These are phyloP conservation scores for Anguilla megastoma DNA, from an alignment of 2,797 vertebrate genomes.

Conservation along the genomic window DNA sequence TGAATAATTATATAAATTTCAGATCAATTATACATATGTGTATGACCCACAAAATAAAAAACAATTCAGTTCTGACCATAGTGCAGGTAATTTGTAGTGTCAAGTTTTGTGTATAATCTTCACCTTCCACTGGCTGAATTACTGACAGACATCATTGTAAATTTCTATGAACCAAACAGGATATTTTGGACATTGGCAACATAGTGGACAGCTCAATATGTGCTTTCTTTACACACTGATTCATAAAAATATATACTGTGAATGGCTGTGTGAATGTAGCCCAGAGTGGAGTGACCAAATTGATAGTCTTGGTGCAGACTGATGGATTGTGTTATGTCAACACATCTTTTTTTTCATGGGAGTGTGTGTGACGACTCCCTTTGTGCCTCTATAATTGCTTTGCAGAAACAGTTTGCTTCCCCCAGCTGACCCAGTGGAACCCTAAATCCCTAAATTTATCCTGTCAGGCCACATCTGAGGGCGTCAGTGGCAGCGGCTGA, in stretches of 20 bases:
- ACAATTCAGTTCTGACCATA: neutral
- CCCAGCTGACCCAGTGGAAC: slow-evolving; percentile 63
- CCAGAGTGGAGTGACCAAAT: neutral
- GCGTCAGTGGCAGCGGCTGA: slow-evolving; percentile 52
- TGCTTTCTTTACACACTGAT: slow-evolving; percentile 30
- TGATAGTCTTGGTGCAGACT: neutral
- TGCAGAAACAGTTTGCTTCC: slow-evolving; percentile 57
- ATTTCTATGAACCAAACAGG: neutral
- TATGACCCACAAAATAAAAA: neutral
- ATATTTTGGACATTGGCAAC: neutral
- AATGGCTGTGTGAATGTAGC: neutral
- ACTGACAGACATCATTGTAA: neutral
- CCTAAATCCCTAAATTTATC: slow-evolving; percentile 52
- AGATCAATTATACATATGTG: neutral
- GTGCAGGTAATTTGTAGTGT: neutral
- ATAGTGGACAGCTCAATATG: neutral
- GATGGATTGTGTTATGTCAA: slow-evolving; percentile 25
- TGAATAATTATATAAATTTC: neutral
- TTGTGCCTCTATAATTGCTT: slow-evolving; percentile 55
- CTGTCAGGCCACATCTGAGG: slow-evolving; percentile 58
- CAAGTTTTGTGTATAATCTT: neutral
- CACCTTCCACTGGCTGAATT: neutral
- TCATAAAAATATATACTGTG: slow-evolving; percentile 34
- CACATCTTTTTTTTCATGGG: slow-evolving; percentile 2
- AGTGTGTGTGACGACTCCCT: slow-evolving; percentile 39